These are phyloP conservation scores for Girardia tigrina DNA, from an alignment of 2,888 invertebrate genomes.

Conservation along the genomic window DNA sequence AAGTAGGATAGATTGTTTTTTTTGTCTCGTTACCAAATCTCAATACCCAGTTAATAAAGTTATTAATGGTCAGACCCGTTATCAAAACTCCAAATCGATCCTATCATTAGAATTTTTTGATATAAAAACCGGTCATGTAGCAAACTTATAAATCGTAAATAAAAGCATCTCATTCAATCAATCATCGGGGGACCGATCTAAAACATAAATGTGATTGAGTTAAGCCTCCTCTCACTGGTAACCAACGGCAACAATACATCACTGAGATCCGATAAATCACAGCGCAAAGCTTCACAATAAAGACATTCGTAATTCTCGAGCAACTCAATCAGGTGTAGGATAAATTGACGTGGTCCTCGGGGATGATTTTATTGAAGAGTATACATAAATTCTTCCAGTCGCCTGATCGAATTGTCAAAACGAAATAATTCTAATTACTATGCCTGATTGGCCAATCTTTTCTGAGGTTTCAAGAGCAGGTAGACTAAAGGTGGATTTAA, in stretches of 20 bases:
- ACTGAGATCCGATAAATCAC: conserved; percentile 17
- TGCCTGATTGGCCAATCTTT: conserved; percentile 18
- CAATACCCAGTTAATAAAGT: no score
- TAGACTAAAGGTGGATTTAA: conserved; percentile 19
- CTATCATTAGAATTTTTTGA: not conserved
- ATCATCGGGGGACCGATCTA: conserved; percentile 5
- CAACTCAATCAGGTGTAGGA: conserved; percentile 23
- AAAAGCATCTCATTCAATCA: conserved; percentile 16
- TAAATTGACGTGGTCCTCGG: conserved; percentile 1
- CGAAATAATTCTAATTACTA: conserved; percentile 9
- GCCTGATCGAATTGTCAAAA: conserved; percentile 4
- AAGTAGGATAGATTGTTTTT: no score
- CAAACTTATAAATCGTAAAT: conserved; percentile 23
- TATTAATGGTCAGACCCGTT: no score
- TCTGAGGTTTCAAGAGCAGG: conserved; percentile 13
- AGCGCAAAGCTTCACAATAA: conserved; percentile 9
- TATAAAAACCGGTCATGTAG: conserved; percentile 15
- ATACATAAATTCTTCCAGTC: conserved; percentile 23
- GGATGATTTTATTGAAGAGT: conserved; percentile 15
- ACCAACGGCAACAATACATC: conserved; percentile 19
- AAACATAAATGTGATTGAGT: conserved; percentile 20
- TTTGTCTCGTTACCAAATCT: no score
- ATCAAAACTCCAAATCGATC: no score
- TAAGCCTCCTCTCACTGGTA: conserved; percentile 8
- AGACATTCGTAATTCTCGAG: conserved; percentile 16